phyloP scores from a whole-genome alignment of 1,140 invertebrate genomes.

The Drosophila sproati region DNA sequence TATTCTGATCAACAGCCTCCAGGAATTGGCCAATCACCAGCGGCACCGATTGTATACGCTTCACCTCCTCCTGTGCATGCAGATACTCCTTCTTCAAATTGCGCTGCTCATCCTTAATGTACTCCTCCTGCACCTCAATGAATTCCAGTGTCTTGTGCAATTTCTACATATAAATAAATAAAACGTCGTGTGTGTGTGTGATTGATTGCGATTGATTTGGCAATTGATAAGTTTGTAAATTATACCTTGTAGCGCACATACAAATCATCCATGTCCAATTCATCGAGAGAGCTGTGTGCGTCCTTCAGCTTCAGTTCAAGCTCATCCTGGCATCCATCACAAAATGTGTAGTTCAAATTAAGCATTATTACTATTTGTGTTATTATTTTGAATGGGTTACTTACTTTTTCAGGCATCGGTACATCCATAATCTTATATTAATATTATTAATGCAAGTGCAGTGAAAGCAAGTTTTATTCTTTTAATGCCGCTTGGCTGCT shows the following conservation, averaged over 20 bases:
- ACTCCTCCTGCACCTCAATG: constrained; percentile 98
- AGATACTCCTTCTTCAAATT: constrained; percentile 99
- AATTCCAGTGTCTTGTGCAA: constrained; percentile 98
- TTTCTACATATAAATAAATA: constrained; percentile 88
- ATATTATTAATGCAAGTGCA: constrained; percentile 85
- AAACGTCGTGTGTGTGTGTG: background rate
- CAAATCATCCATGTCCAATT: constrained; percentile 94
- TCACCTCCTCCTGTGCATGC: constrained; percentile 99
- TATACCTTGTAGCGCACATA: constrained; percentile 97
- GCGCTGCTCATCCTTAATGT: constrained; percentile 99
- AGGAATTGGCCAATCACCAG: constrained; percentile 99
- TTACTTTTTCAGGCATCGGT: constrained; percentile 89
- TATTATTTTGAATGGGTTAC: background rate
- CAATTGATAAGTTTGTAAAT: too few relatives aligned
- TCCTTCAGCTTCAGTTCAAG: constrained; percentile 87
- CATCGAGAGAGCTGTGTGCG: constrained; percentile 87
- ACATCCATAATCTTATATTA: constrained; percentile 88
- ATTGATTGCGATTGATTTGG: background rate
- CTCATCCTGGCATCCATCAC: constrained; percentile 86
- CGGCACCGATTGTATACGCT: constrained; percentile 98
- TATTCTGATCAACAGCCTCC: constrained; percentile 99
- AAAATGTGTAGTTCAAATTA: constrained; percentile 1
- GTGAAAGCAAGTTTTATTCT: constrained; percentile 28
- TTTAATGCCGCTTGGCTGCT: constrained; percentile 37
- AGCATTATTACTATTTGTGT: background rate